Evolutionary conservation across 1,140 invertebrate species (phyloP), one percentile per base, ranked within the genome.

Genomic region (Harpegnathos saltator): DNA sequence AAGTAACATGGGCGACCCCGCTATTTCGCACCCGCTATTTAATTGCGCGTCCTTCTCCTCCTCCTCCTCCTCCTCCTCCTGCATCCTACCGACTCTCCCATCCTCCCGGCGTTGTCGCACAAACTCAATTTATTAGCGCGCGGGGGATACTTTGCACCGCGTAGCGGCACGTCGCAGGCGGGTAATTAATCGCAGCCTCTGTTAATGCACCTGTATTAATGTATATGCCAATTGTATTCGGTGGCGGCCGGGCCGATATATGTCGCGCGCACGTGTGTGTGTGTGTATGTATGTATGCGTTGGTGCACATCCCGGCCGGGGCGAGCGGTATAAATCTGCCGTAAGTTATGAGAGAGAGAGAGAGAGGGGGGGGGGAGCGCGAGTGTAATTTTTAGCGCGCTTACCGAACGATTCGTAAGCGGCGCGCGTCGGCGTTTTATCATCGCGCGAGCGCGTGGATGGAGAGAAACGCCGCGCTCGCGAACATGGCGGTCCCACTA

Each of bases 141-240:
- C 33, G 1, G 75, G 75, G 65, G 69, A 80, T 80, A 80, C 33
- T 80, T 80, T 26, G 75, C 52, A 44, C 22, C 61, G 72, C 38
- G 44, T 14, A 26, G 58, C 58, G 24, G 29, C 29, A 44, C 73
- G 73, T 78, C 75, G 65, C 52, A 33, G 52, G 69, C 75, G 50
- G 63, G 52, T 69, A 80, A 80, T 80, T 80, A 69, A 80, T 80
- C 75, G 75, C 63, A 69, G 75, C 29, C 63, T 58, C 75, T 69
- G 63, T 80, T 80, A 80, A 80, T 80, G 75, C 54, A 26, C 52
- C 52, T 80, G 75, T 80, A 80, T 80, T 80, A 80, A 80, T 69
- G 75, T 69, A 52, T 38, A 80, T 80, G 65, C 75, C 75, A 69
- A 80, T 80, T 80, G 68, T 29, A 66, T 66, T 75, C 29, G 61